Conservation (phyloP, 2,888 invertebrate species). For the Harpagoxenus sublaevis region DNA sequence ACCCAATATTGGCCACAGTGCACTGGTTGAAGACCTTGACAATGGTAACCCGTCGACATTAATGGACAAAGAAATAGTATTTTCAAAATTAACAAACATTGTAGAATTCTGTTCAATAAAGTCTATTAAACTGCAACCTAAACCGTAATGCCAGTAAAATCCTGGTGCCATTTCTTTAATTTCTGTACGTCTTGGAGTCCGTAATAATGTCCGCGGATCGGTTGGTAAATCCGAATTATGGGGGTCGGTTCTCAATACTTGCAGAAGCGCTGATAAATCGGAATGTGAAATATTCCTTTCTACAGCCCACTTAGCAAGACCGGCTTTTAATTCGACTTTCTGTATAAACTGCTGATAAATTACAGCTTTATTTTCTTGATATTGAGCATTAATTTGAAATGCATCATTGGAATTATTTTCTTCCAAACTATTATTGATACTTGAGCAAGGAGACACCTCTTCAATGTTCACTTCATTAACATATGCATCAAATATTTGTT, state of each 20-base stretch:
- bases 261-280: not conserved
- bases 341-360: constrained; percentile 7
- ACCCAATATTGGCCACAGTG: not conserved
- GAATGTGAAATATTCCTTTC: not conserved
- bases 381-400: not conserved
- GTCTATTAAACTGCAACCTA: not conserved
- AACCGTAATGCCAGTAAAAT: constrained; percentile 13
- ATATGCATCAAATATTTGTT: not conserved
- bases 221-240: constrained; percentile 9
- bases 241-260: not conserved
- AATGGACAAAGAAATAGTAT: constrained; percentile 6
- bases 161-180: not conserved
- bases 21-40: constrained; percentile 5
- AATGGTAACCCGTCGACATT: constrained; percentile 2
- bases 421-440: not conserved
- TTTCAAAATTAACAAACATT: not conserved
- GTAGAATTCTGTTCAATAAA: not conserved
- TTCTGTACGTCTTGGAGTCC: not conserved
- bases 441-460: not conserved
- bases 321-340: not conserved
- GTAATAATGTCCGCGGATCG: not conserved
- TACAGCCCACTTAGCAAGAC: constrained; percentile 1
- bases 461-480: not conserved
- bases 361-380: not conserved
- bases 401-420: not conserved